Evolutionary conservation across 2,888 invertebrate genomes (phyloP), one percentile per base, ranked within the genome.

Genomic region (Phortica okadai): DNA sequence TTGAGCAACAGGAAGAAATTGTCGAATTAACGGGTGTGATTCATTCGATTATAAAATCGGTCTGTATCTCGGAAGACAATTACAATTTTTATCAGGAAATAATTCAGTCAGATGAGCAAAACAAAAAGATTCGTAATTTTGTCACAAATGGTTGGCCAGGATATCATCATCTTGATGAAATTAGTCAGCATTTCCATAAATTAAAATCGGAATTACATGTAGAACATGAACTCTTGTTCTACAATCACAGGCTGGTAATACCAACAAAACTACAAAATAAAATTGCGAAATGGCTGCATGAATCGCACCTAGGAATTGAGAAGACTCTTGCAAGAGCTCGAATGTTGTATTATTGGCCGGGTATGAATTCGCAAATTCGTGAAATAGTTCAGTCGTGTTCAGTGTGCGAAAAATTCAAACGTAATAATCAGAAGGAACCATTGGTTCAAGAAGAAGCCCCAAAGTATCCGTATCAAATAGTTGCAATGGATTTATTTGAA

Each of bases 311-410:
- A 33, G 89, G 88, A 6, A 84, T 83, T 2, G 82, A 83, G 69
- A 89, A 90, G 81, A 84, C 85, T 70, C 83, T 84, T 77, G 74
- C 82, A 45, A 78, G 83, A 25, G 86, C 85, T 7, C 77, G 86
- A 73, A 80, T 80, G 45, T 50, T 88, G 10, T 86, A 87, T 77
- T 89, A 88, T 76, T 90, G 89, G 89, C 89, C 87, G 21, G 74
- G 83, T 10, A 85, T 87, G 72, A 82, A 83, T 73, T 44, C 5
- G 14, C 85, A 89, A 33, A 84, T 90, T 58, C 84, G 87, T 70
- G 50, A 83, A n/a, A 74, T 73, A 16, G 66, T 82, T 56, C 16
- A 74, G 54, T 11, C 73, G 21, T 82, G 80, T 56, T 76, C 41
- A 16, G 45, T 80, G 1, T 82, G 81, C 73, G 78, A 79, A 62